Evolutionary conservation across 2,113 vertebrate genomes (phyloP), one percentile per base, ranked within the genome.

Genomic region (Gulo gulo): DNA sequence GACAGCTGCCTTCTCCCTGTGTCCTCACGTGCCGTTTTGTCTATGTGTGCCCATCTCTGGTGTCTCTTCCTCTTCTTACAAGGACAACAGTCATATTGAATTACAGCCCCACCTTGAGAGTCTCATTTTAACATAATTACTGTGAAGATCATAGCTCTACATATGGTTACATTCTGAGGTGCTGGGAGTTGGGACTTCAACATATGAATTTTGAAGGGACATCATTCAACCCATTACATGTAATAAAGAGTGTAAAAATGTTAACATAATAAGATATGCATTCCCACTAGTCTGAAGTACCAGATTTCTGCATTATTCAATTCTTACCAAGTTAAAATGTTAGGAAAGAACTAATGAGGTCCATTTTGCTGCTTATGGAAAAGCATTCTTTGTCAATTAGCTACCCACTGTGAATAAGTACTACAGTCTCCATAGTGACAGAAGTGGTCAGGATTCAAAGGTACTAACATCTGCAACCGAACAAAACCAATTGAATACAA

Each of bases 321-420:
- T 83, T n/a, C 24, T 88, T 69, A 52, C 18, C 52, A 88, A 50
- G 39, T 93, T 55, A 80, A 73, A 69, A 45, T 74, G 15, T 47
- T 61, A 78, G 26, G 31, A 14, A 16, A 67, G 13, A 73, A 20
- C 3, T 92, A 90, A 95, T 36, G 67, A 92, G 36, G n/a, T 76
- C 50, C 36, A 36, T 87, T 94, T 61, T 88, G 6, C 89, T 96
- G 57, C 69, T 73, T 96, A 42, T 90, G 79, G 84, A 81, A 74
- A 87, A 65, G 16, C n/a, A 80, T 87, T 88, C 36, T 91, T 67
- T 97, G 42, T 55, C 87, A 96, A n/a, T 91, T 90, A 97, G 52
- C 47, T 95, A 31, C 59, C 15, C 71, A 69, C 23, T 29, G 7
- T 74, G 67, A 24, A 21, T 39, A 81, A 93, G 65, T 84, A n/a